Conservation (phyloP, 2,888 invertebrate species). For the Sceliomorpha sp. region DNA sequence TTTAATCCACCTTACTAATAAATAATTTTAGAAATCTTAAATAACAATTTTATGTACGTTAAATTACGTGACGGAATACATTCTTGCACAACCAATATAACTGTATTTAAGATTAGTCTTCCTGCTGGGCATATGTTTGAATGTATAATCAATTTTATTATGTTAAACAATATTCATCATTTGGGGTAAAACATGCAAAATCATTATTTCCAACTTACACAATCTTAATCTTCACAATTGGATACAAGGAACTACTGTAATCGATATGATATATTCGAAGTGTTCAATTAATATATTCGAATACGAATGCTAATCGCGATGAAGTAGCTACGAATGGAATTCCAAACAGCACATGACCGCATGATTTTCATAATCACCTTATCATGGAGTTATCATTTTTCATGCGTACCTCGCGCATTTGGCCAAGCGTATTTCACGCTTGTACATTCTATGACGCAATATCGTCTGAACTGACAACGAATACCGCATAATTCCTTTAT, state of each 20-base stretch:
- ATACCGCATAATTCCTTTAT: slow-evolving; percentile 26
- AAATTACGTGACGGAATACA: no score
- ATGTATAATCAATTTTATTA: no score
- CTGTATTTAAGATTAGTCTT: no score
- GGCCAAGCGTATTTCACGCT: slow-evolving; percentile 3
- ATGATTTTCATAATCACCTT: slow-evolving; percentile 26
- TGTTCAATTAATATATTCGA: slow-evolving; percentile 15
- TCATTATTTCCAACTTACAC: slow-evolving; percentile 8
- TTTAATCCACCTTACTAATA: no score
- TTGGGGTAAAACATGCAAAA: slow-evolving; percentile 1
- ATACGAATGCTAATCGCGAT: slow-evolving; percentile 10
- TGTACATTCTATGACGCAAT: slow-evolving; percentile 11
- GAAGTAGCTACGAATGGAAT: slow-evolving; percentile 8
- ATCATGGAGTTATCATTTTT: slow-evolving; percentile 28
- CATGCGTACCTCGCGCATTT: slow-evolving; percentile 2
- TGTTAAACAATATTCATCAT: no score
- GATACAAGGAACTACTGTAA: slow-evolving; percentile 12
- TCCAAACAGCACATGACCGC: slow-evolving; percentile 7
- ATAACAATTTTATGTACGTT: no score
- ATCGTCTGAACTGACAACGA: slow-evolving; percentile 19
- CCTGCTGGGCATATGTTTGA: no score
- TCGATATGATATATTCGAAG: slow-evolving; percentile 21
- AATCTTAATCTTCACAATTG: slow-evolving; percentile 13
- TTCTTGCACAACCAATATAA: no score
- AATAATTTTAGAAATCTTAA: no score